Conservation (phyloP, 2,797 vertebrate genomes). For the Gymnopithys bicolor region DNA sequence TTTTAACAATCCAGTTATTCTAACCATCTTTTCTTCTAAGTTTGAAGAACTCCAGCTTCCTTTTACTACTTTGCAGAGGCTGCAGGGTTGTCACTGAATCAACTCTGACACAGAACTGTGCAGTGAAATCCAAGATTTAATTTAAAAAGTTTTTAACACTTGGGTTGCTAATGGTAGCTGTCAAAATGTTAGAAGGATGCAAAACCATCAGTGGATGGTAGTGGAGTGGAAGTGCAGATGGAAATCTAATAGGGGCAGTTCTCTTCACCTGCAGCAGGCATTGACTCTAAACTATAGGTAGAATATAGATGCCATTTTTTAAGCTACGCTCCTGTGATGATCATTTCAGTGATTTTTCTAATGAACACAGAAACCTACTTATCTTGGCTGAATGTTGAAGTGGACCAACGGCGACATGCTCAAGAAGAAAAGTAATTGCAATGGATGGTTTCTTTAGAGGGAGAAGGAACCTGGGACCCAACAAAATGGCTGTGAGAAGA, state of each 20-base stretch:
- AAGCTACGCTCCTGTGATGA: not conserved
- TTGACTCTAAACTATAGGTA: not conserved
- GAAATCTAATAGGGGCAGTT: not conserved
- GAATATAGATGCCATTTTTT: not conserved
- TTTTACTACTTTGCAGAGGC: not conserved
- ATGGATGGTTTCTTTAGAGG: not conserved
- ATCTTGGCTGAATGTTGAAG: not conserved
- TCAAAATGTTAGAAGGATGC: not conserved
- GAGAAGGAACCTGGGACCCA: not conserved
- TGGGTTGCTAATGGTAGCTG: not conserved
- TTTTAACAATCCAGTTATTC: slow-evolving; percentile 5
- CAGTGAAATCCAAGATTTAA: not conserved
- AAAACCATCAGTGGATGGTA: not conserved
- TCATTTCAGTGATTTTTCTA: not conserved
- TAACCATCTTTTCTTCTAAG: not conserved
- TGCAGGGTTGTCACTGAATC: not conserved
- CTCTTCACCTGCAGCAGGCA: not conserved
- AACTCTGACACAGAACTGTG: not conserved
- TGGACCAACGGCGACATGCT: not conserved
- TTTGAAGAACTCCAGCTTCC: not conserved
- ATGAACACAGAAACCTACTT: not conserved
- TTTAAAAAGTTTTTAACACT: not conserved
- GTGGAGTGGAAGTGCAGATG: not conserved
- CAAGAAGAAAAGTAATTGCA: not conserved
- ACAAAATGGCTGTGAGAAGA: rapidly evolving